phyloP scores from a whole-genome alignment of 2,888 invertebrate species.

The Crossocerus cetratus region DNA sequence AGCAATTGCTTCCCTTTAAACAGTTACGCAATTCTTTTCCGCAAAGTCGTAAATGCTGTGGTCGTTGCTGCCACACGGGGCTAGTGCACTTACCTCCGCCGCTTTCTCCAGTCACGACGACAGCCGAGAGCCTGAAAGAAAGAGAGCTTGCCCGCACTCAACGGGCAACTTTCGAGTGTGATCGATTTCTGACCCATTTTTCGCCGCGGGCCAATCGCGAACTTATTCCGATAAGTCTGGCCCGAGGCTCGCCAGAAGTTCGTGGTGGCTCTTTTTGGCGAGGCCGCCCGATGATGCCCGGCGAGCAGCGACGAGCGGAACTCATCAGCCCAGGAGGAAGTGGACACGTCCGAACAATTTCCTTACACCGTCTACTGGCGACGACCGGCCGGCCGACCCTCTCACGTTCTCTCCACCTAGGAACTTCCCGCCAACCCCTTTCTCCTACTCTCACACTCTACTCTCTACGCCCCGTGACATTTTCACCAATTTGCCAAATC shows the following conservation, averaged over 20 bases:
- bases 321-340: conserved; percentile 76
- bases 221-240: conserved; percentile 39
- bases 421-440: conserved; percentile 34
- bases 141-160: no score
- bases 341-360: conserved; percentile 77
- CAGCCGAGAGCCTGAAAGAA: no score
- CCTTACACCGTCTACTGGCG: conserved; percentile 66
- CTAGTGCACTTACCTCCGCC: no score
- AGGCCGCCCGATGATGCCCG: conserved; percentile 38
- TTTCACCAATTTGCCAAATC: conserved; percentile 73
- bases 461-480: conserved; percentile 55
- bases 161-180: no score
- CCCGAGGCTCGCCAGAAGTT: conserved; percentile 33
- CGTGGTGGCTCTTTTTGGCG: conserved; percentile 39
- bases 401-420: background rate
- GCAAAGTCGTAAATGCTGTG: background rate
- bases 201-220: no score
- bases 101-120: background rate
- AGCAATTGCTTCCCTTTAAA: background rate
- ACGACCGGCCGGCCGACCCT: conserved; percentile 16
- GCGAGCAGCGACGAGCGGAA: conserved; percentile 67
- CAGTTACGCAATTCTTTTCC: background rate
- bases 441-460: conserved; percentile 52
- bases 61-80: background rate
- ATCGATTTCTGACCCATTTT: no score